Conservation (phyloP, 2,113 vertebrate genomes). For the Centropus unirufus region DNA sequence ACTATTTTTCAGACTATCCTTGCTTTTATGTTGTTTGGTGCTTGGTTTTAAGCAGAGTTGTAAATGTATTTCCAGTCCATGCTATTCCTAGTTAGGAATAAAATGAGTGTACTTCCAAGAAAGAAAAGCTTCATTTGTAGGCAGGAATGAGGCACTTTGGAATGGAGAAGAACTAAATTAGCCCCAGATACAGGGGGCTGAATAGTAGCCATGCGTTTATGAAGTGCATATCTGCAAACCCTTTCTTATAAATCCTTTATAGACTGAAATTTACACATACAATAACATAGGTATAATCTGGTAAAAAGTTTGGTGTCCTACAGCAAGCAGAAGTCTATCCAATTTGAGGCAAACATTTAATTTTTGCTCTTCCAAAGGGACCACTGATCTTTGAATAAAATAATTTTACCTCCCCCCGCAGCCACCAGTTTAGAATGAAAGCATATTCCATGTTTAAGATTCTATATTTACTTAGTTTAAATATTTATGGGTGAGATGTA, state of each 20-base stretch:
- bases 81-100: conserved; percentile 41
- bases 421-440: conserved; percentile 58
- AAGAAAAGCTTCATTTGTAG: conserved; percentile 69
- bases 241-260: conserved; percentile 38
- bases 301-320: conserved; percentile 43
- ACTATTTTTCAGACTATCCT: conserved; percentile 12
- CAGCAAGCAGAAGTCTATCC: conserved; percentile 12
- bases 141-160: conserved; percentile 50
- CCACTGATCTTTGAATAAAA: conserved; percentile 52
- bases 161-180: conserved; percentile 68
- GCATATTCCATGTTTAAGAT: conserved; percentile 71
- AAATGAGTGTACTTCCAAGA: conserved; percentile 49
- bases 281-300: conserved; percentile 46
- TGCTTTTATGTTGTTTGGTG: conserved; percentile 21
- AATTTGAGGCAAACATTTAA: not conserved
- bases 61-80: conserved; percentile 39
- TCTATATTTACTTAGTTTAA: conserved; percentile 74
- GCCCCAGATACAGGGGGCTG: conserved; percentile 54
- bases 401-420: conserved; percentile 48
- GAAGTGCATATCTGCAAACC: conserved; percentile 45
- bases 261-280: conserved; percentile 15
- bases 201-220: conserved; percentile 63
- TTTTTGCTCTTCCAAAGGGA: not conserved
- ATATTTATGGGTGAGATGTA: conserved; percentile 75
- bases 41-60: conserved; percentile 40